phyloP scores from a whole-genome alignment of 2,888 invertebrate species.

The Epinotia bilunana region DNA sequence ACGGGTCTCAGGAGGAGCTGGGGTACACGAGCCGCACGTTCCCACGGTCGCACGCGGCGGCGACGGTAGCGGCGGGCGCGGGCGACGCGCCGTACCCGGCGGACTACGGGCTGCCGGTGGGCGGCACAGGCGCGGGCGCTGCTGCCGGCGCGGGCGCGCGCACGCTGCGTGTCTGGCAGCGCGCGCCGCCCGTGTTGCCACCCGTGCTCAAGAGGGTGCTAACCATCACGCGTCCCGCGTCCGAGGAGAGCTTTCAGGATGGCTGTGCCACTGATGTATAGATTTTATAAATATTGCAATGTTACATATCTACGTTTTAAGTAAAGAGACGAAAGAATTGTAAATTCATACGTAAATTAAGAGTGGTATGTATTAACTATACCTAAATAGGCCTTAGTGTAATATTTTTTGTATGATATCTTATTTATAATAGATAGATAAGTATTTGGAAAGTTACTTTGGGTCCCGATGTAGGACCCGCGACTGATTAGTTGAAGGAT shows the following conservation, averaged over 20 bases:
- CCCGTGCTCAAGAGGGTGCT: slow-evolving; percentile 94
- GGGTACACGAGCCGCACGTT: slow-evolving; percentile 86
- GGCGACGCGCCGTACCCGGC: slow-evolving; percentile 86
- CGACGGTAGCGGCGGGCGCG: slow-evolving; percentile 62
- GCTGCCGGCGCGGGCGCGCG: slow-evolving; percentile 76
- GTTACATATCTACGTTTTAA: slow-evolving; percentile 59
- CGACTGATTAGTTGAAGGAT: slow-evolving; percentile 83
- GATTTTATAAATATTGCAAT: slow-evolving; percentile 49
- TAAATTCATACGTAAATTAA: slow-evolving; percentile 66
- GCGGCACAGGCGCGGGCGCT: slow-evolving; percentile 86
- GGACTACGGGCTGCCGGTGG: slow-evolving; percentile 91
- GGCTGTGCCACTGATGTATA: slow-evolving; percentile 97
- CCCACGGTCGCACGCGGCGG: slow-evolving; percentile 79
- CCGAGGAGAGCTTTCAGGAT: slow-evolving; percentile 96
- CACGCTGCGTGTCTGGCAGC: slow-evolving; percentile 94
- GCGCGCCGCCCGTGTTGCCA: slow-evolving; percentile 93
- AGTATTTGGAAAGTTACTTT: slow-evolving; percentile 73
- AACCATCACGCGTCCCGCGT: slow-evolving; percentile 92
- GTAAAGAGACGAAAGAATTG: slow-evolving; percentile 64
- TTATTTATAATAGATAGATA: slow-evolving; percentile 76
- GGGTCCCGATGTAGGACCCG: slow-evolving; percentile 77
- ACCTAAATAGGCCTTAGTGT: slow-evolving; percentile 73
- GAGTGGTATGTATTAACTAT: slow-evolving; percentile 70
- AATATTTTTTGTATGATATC: slow-evolving; percentile 84
- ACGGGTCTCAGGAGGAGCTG: slow-evolving; percentile 85